A percentile compares a stretch with the other conserved stretches of the same genome.
Conservation (phyloP, 2,797 vertebrate species). For the Pelochelys cantorii region DNA sequence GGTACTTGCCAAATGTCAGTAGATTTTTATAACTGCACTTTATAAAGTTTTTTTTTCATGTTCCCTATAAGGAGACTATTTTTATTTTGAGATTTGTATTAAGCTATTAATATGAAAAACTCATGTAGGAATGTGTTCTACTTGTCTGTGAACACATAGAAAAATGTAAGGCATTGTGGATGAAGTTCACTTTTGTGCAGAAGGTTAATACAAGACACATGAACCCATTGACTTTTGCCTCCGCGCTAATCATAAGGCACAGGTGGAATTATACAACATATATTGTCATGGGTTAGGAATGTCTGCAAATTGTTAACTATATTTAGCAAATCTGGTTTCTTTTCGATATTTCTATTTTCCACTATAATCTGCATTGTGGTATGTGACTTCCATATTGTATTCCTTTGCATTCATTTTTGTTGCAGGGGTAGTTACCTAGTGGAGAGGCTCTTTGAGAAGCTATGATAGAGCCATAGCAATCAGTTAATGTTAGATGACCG, state of each 20-base stretch:
- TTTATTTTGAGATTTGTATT: not conserved
- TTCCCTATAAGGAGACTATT: not conserved
- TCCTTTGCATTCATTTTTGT: not conserved
- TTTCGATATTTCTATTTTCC: conserved; percentile 37
- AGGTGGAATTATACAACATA: conserved; percentile 64
- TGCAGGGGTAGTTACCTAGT: not conserved
- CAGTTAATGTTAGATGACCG: not conserved
- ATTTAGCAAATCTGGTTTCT: conserved; percentile 51
- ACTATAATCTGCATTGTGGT: not conserved
- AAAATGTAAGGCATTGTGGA: conserved; percentile 46
- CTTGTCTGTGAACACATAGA: not conserved
- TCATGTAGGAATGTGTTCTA: not conserved
- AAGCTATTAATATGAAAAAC: not conserved
- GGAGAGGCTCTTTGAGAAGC: not conserved
- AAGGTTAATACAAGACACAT: conserved; percentile 66
- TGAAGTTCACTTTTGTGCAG: conserved; percentile 52
- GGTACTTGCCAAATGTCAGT: not conserved
- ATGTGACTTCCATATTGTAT: not conserved
- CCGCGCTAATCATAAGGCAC: conserved; percentile 50
- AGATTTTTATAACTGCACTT: not conserved
- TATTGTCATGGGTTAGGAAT: conserved; percentile 69
- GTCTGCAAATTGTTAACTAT: conserved; percentile 62
- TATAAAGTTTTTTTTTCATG: not conserved
- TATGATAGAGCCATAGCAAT: not conserved
- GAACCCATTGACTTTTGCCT: conserved; percentile 63